phyloP scores from a whole-genome alignment of 2,797 vertebrate species.

The Gallirallus australis region DNA sequence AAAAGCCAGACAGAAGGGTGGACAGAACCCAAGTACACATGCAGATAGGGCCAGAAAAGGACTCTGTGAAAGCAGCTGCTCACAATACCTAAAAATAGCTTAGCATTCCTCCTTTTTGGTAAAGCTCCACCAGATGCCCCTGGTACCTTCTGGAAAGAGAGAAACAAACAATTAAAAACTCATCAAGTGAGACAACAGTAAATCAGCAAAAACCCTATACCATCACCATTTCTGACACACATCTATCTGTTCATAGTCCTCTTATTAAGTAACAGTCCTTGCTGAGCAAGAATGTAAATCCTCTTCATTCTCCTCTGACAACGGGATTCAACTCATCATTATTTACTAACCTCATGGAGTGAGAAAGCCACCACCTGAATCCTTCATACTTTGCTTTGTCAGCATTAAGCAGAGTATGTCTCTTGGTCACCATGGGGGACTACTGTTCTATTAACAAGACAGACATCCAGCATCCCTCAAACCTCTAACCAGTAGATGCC shows the following conservation, averaged over 20 bases:
- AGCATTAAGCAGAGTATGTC: neutral
- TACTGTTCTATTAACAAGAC: neutral
- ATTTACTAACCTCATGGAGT: rapidly evolving
- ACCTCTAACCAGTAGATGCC: neutral
- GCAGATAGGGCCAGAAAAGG: slow-evolving; percentile 37
- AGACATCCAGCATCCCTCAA: neutral
- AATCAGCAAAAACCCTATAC: neutral
- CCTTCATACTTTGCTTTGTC: neutral
- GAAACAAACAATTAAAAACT: slow-evolving; percentile 70
- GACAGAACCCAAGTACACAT: neutral
- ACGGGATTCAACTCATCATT: neutral
- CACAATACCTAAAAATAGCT: slow-evolving; percentile 94
- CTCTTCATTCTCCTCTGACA: neutral
- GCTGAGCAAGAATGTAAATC: neutral
- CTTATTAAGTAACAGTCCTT: neutral
- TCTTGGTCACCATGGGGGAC: neutral
- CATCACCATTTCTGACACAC: neutral
- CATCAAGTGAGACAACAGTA: neutral
- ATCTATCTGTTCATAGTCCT: neutral
- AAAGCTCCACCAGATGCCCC: slow-evolving; percentile 93
- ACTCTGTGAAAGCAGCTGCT: slow-evolving; percentile 55
- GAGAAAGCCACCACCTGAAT: neutral
- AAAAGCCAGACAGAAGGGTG: slow-evolving; percentile 9
- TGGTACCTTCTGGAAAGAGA: slow-evolving; percentile 90
- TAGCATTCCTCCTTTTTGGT: slow-evolving; percentile 91